Conservation (phyloP, 2,797 vertebrate genomes). For the Leucoraja ocellata region DNA sequence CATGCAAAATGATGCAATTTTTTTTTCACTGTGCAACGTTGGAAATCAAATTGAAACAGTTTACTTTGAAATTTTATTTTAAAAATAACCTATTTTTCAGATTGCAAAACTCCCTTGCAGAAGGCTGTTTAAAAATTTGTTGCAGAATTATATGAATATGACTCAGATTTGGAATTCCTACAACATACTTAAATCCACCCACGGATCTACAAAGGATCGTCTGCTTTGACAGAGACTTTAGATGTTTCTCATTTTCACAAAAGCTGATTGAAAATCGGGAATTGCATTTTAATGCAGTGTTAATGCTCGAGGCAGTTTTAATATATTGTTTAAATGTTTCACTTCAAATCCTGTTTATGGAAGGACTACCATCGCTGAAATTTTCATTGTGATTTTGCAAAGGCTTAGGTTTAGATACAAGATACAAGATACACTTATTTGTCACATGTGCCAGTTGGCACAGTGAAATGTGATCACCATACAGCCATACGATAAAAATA, state of each 20-base stretch:
- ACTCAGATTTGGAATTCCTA: neutral
- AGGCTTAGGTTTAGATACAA: neutral
- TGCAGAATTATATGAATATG: neutral
- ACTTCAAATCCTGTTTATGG: slow-evolving; percentile 9
- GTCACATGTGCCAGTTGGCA: too few relatives aligned
- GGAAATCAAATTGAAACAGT: neutral
- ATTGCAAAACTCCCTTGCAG: neutral
- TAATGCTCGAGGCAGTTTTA: slow-evolving; percentile 3
- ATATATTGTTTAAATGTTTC: neutral
- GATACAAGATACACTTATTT: too few relatives aligned
- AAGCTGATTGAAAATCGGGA: neutral
- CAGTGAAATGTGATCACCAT: too few relatives aligned
- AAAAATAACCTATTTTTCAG: too few relatives aligned
- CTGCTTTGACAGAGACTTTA: neutral
- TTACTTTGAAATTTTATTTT: neutral
- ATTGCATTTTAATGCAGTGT: neutral
- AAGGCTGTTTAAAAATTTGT: neutral
- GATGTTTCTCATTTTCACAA: neutral
- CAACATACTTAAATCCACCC: slow-evolving; percentile 4
- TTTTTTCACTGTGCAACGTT: neutral
- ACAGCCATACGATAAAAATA: too few relatives aligned
- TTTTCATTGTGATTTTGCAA: neutral
- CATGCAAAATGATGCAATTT: neutral
- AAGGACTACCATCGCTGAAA: neutral
- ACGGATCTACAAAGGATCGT: neutral